These are phyloP conservation scores for Argyra leucocephala DNA, from an alignment of 2,888 invertebrate species.

Conservation along the genomic window DNA sequence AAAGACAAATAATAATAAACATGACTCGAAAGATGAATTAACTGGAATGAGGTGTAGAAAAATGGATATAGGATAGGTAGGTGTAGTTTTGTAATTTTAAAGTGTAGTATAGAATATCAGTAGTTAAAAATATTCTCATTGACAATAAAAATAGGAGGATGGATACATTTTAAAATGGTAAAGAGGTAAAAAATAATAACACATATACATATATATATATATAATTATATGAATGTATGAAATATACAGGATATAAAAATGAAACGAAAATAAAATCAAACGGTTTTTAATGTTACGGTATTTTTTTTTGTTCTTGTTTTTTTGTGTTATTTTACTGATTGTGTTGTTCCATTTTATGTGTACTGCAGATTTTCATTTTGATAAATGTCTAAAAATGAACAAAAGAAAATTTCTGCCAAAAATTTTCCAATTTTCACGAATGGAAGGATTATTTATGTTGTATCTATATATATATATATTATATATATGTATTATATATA, in stretches of 20 bases:
- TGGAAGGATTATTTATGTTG: neutral
- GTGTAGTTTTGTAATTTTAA: too few relatives aligned
- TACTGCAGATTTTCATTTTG: constrained; percentile 6
- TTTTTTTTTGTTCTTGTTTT: neutral
- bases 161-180: too few relatives aligned
- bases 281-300: neutral
- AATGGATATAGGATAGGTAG: too few relatives aligned
- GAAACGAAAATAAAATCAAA: too few relatives aligned
- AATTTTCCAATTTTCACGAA: neutral
- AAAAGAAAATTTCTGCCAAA: constrained; percentile 1
- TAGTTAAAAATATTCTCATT: too few relatives aligned
- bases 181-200: too few relatives aligned
- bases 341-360: neutral
- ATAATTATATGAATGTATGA: too few relatives aligned
- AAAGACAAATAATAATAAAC: neutral
- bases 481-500: neutral
- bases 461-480: neutral
- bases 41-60: neutral
- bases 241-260: too few relatives aligned
- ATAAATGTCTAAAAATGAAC: constrained; percentile 6
- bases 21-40: neutral
- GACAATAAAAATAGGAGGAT: too few relatives aligned
- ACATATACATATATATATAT: too few relatives aligned
- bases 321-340: neutral
- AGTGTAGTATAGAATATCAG: too few relatives aligned